Evolutionary conservation across 2,113 vertebrate species (phyloP).

Genomic region (Osmerus eperlanus): DNA sequence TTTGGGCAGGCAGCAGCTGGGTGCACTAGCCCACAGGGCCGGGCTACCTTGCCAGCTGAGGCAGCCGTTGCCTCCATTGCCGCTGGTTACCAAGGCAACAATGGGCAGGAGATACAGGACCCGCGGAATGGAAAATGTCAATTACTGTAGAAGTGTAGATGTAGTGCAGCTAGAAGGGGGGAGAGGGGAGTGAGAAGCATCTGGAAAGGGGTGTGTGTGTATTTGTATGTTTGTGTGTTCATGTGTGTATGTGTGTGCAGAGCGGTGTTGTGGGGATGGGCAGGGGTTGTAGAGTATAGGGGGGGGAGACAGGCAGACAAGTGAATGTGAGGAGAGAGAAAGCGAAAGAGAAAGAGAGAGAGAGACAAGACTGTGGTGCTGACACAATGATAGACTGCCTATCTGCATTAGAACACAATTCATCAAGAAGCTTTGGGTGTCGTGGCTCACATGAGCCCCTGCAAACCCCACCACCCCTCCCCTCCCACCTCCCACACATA

Average conservation of each 20-base stretch:
- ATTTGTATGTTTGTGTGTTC: background rate
- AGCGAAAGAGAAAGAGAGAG: background rate
- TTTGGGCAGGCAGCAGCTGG: slow-evolving; percentile 29
- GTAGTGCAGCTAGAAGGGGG: background rate
- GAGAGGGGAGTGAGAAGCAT: background rate
- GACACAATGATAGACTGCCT: slow-evolving; percentile 7
- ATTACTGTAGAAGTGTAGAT: slow-evolving; percentile 72
- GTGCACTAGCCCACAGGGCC: slow-evolving; percentile 38
- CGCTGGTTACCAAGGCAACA: slow-evolving; percentile 76
- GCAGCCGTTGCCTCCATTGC: slow-evolving; percentile 2
- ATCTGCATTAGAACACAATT: background rate
- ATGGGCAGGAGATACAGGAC: slow-evolving; percentile 64
- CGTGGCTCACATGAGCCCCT: background rate
- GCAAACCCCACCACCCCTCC: background rate
- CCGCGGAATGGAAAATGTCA: slow-evolving; percentile 79
- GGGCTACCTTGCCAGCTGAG: slow-evolving; percentile 29
- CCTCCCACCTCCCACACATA: slow-evolving; percentile 3
- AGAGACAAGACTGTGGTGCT: background rate
- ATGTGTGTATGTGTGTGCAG: slow-evolving; percentile 4
- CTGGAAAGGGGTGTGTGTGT: background rate
- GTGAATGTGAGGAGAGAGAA: background rate
- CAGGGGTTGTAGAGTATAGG: background rate
- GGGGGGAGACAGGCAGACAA: background rate
- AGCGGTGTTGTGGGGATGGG: too few relatives aligned
- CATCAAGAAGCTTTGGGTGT: slow-evolving; percentile 2